These are phyloP conservation scores for Cassiopea andromeda DNA, from an alignment of 30 jellyfish, hydroid and myxozoan species.

Conservation along the genomic window DNA sequence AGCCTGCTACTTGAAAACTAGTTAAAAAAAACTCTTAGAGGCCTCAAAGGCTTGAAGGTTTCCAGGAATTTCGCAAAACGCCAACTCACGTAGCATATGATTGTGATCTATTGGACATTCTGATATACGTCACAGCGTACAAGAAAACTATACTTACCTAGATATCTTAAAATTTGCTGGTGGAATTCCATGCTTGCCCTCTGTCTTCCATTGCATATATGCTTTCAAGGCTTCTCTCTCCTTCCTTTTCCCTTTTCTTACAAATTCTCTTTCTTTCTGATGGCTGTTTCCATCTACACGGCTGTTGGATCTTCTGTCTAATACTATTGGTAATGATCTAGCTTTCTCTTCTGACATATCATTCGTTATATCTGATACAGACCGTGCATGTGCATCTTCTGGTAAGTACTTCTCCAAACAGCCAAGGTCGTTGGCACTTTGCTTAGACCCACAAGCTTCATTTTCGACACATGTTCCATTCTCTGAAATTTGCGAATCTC, in stretches of 20 bases:
- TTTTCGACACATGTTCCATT: neutral
- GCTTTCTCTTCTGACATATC: neutral
- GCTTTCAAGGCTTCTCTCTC: slow-evolving; percentile 61
- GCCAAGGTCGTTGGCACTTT: neutral
- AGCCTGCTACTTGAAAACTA: no score
- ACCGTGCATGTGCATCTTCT: neutral
- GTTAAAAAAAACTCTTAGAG: no score
- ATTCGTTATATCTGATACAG: neutral
- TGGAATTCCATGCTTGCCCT: slow-evolving; percentile 58
- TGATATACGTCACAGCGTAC: no score
- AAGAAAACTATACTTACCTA: neutral
- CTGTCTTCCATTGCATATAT: slow-evolving; percentile 41
- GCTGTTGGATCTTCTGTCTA: neutral
- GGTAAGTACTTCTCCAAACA: neutral
- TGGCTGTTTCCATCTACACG: neutral
- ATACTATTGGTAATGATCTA: neutral
- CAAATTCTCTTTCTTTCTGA: slow-evolving; percentile 8
- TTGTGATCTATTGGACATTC: no score
- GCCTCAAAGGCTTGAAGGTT: no score
- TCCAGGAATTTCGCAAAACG: no score
- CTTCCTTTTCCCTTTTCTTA: slow-evolving; percentile 33
- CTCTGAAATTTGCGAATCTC: neutral
- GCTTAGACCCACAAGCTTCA: neutral
- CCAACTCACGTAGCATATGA: no score
- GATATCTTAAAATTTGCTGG: slow-evolving; percentile 57